phyloP scores from a whole-genome alignment of 2,888 invertebrate species.

The Hetaerina titia region DNA sequence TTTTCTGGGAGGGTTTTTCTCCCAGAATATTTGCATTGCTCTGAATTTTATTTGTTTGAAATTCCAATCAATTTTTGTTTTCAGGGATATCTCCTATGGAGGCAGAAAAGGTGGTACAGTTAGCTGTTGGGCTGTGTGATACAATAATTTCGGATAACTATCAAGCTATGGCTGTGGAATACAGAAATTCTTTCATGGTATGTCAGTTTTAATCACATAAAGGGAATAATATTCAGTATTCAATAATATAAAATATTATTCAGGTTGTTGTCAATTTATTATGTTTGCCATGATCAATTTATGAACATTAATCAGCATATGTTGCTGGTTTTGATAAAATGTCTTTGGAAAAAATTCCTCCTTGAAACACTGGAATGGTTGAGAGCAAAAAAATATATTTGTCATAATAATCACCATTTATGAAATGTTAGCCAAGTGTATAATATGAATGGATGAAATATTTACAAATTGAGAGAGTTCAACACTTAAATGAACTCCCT shows the following conservation, averaged over 20 bases:
- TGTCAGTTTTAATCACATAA: neutral
- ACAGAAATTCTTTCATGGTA: conserved; percentile 62
- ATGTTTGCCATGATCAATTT: too few relatives aligned
- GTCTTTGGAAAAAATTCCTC: neutral
- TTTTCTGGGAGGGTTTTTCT: neutral
- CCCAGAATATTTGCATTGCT: neutral
- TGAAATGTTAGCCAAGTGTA: too few relatives aligned
- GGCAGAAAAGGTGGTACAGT: conserved; percentile 45
- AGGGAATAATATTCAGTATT: too few relatives aligned
- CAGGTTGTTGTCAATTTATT: too few relatives aligned
- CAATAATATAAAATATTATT: too few relatives aligned
- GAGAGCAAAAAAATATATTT: neutral
- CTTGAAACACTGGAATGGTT: neutral
- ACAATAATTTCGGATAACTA: conserved; percentile 42
- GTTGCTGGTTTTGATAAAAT: too few relatives aligned
- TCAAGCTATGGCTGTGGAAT: neutral
- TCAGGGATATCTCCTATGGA: conserved; percentile 42
- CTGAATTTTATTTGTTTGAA: neutral
- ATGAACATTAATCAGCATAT: too few relatives aligned
- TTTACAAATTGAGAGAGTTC: too few relatives aligned
- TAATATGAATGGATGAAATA: too few relatives aligned
- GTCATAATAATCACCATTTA: too few relatives aligned
- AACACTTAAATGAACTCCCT: too few relatives aligned
- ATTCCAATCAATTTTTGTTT: neutral
- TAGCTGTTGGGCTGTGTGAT: neutral